A percentile compares a stretch with the other conserved stretches of the same genome.
phyloP scores from a whole-genome alignment of 1,140 invertebrate genomes.

The Zaprionus ghesquierei region DNA sequence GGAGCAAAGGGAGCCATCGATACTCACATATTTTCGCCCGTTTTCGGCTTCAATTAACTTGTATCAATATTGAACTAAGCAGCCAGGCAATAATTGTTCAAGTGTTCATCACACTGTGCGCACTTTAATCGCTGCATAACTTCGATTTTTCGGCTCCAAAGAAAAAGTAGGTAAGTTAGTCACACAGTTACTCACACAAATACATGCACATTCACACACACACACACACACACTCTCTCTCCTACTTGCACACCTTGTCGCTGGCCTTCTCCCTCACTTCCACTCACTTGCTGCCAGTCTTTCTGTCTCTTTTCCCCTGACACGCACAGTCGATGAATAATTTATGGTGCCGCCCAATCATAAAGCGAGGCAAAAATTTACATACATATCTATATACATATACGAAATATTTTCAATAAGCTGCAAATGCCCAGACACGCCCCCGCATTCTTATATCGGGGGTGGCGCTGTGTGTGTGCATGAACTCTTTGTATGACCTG shows the following conservation, averaged over 20 bases:
- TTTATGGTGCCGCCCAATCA: constrained; percentile 74
- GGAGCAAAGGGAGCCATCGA: constrained; percentile 43
- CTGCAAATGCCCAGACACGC: constrained; percentile 57
- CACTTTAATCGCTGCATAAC: background rate
- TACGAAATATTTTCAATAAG: constrained; percentile 57
- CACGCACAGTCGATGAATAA: constrained; percentile 62
- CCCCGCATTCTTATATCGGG: constrained; percentile 31
- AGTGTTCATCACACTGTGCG: background rate
- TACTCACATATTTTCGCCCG: constrained; percentile 41
- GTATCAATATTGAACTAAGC: constrained; percentile 72
- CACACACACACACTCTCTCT: constrained; percentile 2
- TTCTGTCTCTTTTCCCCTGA: constrained; percentile 31
- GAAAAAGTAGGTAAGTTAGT: background rate
- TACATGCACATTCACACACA: constrained; percentile 3
- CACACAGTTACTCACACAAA: background rate
- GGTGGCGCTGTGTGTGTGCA: background rate
- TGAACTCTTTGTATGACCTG: background rate
- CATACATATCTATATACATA: no score
- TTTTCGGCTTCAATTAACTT: constrained; percentile 69
- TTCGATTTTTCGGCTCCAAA: background rate
- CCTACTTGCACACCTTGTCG: background rate
- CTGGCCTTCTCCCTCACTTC: constrained; percentile 15
- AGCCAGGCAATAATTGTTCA: constrained; percentile 25
- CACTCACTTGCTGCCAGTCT: constrained; percentile 37
- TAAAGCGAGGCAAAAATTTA: constrained; percentile 60